These are phyloP conservation scores for Rapana venosa DNA, from an alignment of 2,888 invertebrate species.

Conservation along the genomic window DNA sequence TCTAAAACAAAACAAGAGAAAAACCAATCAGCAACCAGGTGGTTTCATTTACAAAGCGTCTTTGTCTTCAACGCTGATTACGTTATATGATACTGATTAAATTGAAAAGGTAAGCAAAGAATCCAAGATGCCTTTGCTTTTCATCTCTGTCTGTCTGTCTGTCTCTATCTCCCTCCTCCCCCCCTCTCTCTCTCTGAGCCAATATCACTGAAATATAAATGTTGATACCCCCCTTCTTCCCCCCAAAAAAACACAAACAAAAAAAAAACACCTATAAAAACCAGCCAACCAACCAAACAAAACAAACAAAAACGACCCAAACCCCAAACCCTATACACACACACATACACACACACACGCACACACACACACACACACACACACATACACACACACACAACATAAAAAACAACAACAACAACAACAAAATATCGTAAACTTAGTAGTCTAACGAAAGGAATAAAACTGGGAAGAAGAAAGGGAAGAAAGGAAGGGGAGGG, in stretches of 20 bases:
- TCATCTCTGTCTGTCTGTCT: background rate
- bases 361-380: background rate
- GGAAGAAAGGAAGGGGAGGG: background rate
- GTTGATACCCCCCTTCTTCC: no score
- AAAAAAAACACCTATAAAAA: background rate
- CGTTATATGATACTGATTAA: no score
- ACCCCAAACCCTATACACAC: background rate
- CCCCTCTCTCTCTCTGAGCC: no score
- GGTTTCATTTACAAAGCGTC: no score
- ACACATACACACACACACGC: background rate
- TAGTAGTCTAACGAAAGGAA: no score
- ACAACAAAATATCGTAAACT: no score
- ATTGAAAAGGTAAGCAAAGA: no score
- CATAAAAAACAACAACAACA: no score
- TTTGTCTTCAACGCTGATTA: no score
- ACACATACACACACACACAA: background rate
- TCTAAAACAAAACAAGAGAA: no score
- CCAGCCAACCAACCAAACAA: background rate
- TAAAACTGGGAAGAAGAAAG: background rate
- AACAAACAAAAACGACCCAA: background rate
- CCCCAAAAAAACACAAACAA: background rate
- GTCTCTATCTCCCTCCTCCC: background rate
- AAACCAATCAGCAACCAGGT: no score
- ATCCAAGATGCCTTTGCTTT: background rate
- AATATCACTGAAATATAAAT: no score